Percentiles rank a stretch among this genome's conserved stretches.
Evolutionary conservation across 2,888 invertebrate genomes (phyloP).

Genomic region (Agrotis clavis): DNA sequence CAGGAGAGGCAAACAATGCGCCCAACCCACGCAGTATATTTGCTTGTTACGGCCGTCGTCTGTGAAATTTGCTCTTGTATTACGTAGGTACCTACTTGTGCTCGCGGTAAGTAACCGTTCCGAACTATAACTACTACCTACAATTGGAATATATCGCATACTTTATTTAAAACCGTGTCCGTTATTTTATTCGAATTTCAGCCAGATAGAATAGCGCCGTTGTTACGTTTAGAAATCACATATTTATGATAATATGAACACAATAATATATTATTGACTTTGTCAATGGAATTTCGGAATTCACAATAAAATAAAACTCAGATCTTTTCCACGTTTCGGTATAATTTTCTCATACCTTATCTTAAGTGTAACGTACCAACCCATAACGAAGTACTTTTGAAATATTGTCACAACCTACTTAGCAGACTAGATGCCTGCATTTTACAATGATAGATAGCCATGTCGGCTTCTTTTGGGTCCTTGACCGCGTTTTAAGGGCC

Average conservation of each 20-base stretch:
- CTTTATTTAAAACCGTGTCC: conserved; percentile 68
- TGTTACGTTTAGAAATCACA: conserved; percentile 74
- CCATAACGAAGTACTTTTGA: conserved; percentile 55
- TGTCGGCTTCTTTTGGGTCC: conserved; percentile 71
- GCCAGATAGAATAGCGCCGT: conserved; percentile 54
- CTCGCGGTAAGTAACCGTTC: conserved; percentile 70
- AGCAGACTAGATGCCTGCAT: conserved; percentile 64
- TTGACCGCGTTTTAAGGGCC: conserved; percentile 79
- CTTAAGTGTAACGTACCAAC: conserved; percentile 25
- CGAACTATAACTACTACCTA: conserved; percentile 13
- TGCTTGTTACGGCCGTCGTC: conserved; percentile 78
- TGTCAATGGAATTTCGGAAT: conserved; percentile 52
- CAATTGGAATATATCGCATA: conserved; percentile 64
- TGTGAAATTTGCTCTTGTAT: conserved; percentile 79
- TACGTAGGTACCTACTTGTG: conserved; percentile 69
- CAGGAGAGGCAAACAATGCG: conserved; percentile 83
- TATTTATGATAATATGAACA: conserved; percentile 75
- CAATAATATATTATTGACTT: conserved; percentile 31
- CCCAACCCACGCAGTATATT: conserved; percentile 84
- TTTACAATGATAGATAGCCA: conserved; percentile 68
- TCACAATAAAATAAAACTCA: conserved; percentile 28
- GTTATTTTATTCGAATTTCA: conserved; percentile 77
- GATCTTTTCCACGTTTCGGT: conserved; percentile 29
- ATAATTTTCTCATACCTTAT: conserved; percentile 45
- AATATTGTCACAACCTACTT: conserved; percentile 74